Base-by-base conservation (phyloP, 1,140 invertebrate genomes). In the Cotesia chilonis region DNA sequence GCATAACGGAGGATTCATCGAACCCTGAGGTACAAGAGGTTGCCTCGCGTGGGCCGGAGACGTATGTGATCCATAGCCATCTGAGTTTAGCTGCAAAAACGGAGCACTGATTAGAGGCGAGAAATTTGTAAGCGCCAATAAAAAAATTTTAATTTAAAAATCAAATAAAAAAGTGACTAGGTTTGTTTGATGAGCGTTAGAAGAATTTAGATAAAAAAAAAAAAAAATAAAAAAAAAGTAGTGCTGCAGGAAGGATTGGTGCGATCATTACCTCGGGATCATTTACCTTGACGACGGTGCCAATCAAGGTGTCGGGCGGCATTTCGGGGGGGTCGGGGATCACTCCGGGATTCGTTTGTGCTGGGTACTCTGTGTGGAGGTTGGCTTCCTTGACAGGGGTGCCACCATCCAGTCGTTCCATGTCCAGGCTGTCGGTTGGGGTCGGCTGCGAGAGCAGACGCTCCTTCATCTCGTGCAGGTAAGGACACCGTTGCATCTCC, bases 391-490 rank as follows among this genome's bases (percentile, higher is more conserved):
- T 84, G 36, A 86, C 84, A 10, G 86, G 81, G 69, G 84, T 86
- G 72, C 82, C 83, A 70, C 82, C 84, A 75, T 87, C 83, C 74
- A 86, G 84, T 72, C 89, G 83, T 67, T 88, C 84, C 84, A 87
- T 87, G 80, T 88, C 87, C 75, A 88, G 77, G 78, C 85, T 86
- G 74, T 88, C 86, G 20, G 85, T 85, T 78, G 86, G 84, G 80
- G 88, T 87, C 65, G 89, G 90, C 80, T 92, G 90, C 77, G 90
- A 92, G 78, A 95, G 89, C 83, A 95, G 88, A 82, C 94, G 92
- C 90, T 95, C 93, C 89, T 94, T 94, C 94, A 95, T 95, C 90
- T 95, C 94, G 89, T 94, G 92, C 84, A 95, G 91, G 88, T 95
- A 95, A 78, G 93, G 94, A 88, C 93, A 95, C 87, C 93, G 92